Evolutionary conservation across 2,797 vertebrate species (phyloP).

Genomic region (Champsocephalus gunnari): DNA sequence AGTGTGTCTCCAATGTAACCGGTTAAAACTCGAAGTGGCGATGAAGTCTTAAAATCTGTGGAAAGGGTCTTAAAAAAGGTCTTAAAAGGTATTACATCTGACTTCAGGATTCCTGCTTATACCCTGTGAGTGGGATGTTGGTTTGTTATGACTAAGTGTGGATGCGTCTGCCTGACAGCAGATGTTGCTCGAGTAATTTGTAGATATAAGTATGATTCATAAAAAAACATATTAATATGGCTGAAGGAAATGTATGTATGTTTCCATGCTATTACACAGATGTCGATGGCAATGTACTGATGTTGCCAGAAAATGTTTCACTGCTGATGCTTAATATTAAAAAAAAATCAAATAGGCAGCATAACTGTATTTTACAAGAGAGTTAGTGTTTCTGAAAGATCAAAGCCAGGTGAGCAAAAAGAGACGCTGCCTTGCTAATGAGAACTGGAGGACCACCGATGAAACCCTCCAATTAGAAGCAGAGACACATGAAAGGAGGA

Average conservation of each 20-base stretch:
- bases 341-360: neutral
- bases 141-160: slow-evolving; percentile 1
- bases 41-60: too few relatives aligned
- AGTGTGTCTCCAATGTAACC: too few relatives aligned
- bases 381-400: slow-evolving; percentile 70
- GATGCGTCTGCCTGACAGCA: slow-evolving; percentile 21
- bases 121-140: slow-evolving; percentile 8
- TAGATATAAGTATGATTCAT: neutral
- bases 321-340: neutral
- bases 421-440: slow-evolving; percentile 71
- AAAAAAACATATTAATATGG: neutral
- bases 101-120: too few relatives aligned
- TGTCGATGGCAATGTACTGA: neutral
- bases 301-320: slow-evolving; percentile 17
- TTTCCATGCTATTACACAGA: neutral
- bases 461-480: slow-evolving; percentile 77
- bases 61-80: too few relatives aligned
- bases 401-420: slow-evolving; percentile 78
- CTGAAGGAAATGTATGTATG: neutral
- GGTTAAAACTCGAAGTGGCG: too few relatives aligned
- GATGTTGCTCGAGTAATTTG: slow-evolving; percentile 5
- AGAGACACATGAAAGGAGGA: slow-evolving; percentile 80
- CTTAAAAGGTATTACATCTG: too few relatives aligned
- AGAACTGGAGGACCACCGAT: slow-evolving; percentile 62
- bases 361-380: slow-evolving; percentile 48